Conservation (phyloP, 2,888 invertebrate species). For the Lochmaea capreae region DNA sequence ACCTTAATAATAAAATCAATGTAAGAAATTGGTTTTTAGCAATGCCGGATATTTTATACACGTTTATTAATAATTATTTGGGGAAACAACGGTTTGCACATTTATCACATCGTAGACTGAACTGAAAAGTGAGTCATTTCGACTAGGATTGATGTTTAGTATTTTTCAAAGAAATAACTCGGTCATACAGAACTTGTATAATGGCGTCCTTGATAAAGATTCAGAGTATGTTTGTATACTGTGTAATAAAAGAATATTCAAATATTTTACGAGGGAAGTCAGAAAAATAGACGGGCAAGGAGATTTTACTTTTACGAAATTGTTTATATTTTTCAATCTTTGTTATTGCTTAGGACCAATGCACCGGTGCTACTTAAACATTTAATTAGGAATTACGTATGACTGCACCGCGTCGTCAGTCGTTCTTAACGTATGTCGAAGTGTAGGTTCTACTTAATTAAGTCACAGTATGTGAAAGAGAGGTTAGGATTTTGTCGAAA, state of each 20-base stretch:
- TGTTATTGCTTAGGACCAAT: no score
- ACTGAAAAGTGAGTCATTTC: conserved; percentile 2
- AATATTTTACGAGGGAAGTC: no score
- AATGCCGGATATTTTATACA: background rate
- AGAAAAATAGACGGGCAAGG: no score
- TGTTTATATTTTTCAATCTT: no score
- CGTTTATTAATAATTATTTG: background rate
- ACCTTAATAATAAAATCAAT: background rate
- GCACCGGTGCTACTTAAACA: no score
- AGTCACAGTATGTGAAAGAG: no score
- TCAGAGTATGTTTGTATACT: background rate
- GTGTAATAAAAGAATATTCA: background rate
- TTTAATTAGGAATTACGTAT: no score
- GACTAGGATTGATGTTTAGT: background rate
- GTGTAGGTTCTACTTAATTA: no score
- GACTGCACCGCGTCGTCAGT: no score
- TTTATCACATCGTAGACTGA: background rate
- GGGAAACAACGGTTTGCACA: background rate
- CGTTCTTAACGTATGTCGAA: no score
- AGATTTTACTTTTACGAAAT: no score
- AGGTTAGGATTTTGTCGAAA: no score
- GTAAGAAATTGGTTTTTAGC: background rate
- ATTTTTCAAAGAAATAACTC: conserved; percentile 1
- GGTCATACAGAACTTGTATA: background rate
- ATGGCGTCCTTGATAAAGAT: background rate